Conservation (phyloP, 2,888 invertebrate genomes). For the Drosophila stalkeri region DNA sequence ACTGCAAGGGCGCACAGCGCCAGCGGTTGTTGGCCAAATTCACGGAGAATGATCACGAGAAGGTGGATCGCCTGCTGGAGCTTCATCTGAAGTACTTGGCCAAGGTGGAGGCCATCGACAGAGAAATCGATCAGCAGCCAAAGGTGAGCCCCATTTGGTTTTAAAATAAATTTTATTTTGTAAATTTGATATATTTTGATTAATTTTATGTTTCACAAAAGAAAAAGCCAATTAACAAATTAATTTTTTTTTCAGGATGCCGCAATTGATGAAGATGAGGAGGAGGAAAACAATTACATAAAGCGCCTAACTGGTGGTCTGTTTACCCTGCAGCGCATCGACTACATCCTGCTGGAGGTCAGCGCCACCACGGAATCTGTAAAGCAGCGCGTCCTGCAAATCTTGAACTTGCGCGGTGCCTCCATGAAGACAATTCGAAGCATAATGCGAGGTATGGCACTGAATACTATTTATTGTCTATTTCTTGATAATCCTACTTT, state of each 20-base stretch:
- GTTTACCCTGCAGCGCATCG: slow-evolving; percentile 97
- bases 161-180: not conserved
- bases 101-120: slow-evolving; percentile 94
- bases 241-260: slow-evolving; percentile 62
- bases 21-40: slow-evolving; percentile 97
- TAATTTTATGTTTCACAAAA: not conserved
- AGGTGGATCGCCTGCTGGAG: slow-evolving; percentile 98
- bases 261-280: slow-evolving; percentile 88
- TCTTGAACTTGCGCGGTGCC: slow-evolving; percentile 94
- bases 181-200: not conserved
- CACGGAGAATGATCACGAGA: slow-evolving; percentile 98
- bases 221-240: not conserved
- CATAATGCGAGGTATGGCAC: slow-evolving; percentile 93
- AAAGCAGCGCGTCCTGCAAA: slow-evolving; percentile 94
- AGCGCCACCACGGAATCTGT: slow-evolving; percentile 89
- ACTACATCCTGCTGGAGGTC: slow-evolving; percentile 94
- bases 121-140: slow-evolving; percentile 88
- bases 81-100: slow-evolving; percentile 98
- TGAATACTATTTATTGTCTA: too few relatives aligned
- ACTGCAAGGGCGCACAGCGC: slow-evolving; percentile 95
- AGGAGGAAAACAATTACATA: slow-evolving; percentile 94
- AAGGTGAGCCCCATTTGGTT: slow-evolving; percentile 70
- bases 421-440: slow-evolving; percentile 96
- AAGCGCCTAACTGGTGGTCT: slow-evolving; percentile 96
- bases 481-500: not conserved